Evolutionary conservation across 2,888 invertebrate species (phyloP).

Genomic region (Parasteatoda lunata): DNA sequence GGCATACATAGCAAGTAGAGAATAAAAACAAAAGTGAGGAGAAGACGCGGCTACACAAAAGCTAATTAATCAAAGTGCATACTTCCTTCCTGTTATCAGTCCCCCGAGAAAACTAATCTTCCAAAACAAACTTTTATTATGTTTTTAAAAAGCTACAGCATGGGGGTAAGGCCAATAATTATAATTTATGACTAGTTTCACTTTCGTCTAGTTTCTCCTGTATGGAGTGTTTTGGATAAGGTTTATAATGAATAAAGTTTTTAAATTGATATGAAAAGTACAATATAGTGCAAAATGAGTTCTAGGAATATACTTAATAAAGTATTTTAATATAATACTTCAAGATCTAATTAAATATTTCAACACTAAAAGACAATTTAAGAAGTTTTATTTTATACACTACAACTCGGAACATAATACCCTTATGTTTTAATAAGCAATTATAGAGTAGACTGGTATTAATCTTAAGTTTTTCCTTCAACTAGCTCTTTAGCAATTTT

Average conservation of each 20-base stretch:
- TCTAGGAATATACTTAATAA: no score
- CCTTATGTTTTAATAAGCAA: no score
- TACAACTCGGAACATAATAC: no score
- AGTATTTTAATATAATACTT: no score
- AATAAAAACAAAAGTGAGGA: slow-evolving; percentile 32
- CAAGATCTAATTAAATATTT: no score
- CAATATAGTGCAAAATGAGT: neutral
- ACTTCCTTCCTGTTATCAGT: slow-evolving; percentile 55
- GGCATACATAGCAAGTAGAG: neutral
- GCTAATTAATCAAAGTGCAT: slow-evolving; percentile 66
- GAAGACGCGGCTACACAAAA: slow-evolving; percentile 54
- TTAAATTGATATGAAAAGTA: slow-evolving; percentile 21
- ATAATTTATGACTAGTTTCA: slow-evolving; percentile 67
- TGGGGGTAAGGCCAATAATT: slow-evolving; percentile 49
- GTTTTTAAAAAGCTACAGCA: slow-evolving; percentile 58
- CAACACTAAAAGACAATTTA: no score
- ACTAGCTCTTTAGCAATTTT: no score
- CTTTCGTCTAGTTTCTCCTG: slow-evolving; percentile 23
- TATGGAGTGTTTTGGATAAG: neutral
- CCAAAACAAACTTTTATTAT: slow-evolving; percentile 68
- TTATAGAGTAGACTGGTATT: no score
- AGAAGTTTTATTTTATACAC: no score
- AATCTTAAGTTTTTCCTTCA: no score
- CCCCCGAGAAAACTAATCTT: slow-evolving; percentile 56
- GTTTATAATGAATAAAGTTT: slow-evolving; percentile 64